Evolutionary conservation across 2,888 invertebrate species (phyloP), one percentile per base, ranked within the genome.

Genomic region (Dusona sp.): DNA sequence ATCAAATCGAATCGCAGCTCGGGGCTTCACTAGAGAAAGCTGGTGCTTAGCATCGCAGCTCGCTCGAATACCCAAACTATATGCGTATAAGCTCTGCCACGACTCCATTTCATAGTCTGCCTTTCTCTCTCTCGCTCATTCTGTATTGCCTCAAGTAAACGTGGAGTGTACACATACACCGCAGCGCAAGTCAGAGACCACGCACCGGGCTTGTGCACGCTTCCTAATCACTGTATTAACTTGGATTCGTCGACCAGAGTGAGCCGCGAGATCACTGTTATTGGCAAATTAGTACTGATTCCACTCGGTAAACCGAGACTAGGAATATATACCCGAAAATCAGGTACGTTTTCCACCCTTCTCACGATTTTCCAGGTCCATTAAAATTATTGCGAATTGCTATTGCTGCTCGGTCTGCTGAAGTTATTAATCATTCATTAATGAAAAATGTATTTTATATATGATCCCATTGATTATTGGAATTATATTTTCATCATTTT

Each of bases 191-290:
- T 73, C 72, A 57, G 64, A 84, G 84, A 79, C 80, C 57, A 80
- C 89, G 86, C 87, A 73, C 81, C 84, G 79, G 88, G 88, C 85
- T 89, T 90, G 90, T 90, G 90, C 90, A 90, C 89, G 89, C 85
- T 88, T 89, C 89, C 90, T 93, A 92, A 93, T 92, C 91, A 92
- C 81, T 88, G 90, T 91, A 93, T 93, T 92, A 92, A 91, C 91
- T 82, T 90, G 89, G 91, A 91, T 92, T 91, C 91, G 91, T 84
- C 84, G 86, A 86, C 86, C 84, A 84, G 81, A 86, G 80, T 67
- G 68, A 86, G 78, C 73, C 57, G 89, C 90, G 90, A 90, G 91
- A 91, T 91, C 91, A 91, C 89, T 91, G 92, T 92, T 89, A 93
- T 92, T 92, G 92, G 91, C 90, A 90, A 90, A 91, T 92, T 90